Conservation (phyloP, 2,797 vertebrate genomes). For the Chiloscyllium punctatum region DNA sequence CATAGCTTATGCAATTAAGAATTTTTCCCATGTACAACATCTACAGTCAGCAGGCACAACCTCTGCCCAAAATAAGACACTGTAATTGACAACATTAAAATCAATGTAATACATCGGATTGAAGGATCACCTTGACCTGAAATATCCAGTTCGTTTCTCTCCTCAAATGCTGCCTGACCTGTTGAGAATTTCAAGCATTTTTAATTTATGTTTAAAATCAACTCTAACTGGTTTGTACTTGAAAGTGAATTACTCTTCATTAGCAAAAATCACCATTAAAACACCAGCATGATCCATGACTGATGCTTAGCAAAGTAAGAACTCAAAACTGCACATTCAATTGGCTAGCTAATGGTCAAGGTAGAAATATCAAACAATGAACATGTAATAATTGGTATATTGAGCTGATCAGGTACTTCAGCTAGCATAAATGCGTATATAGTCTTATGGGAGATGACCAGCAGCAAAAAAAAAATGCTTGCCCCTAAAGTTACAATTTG, state of each 20-base stretch:
- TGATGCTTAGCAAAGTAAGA: neutral
- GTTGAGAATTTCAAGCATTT: too few species aligned
- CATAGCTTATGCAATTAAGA: neutral
- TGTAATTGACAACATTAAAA: neutral
- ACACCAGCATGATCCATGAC: neutral
- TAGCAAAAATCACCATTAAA: neutral
- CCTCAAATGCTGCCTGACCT: too few species aligned
- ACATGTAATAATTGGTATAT: neutral
- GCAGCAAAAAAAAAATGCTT: neutral
- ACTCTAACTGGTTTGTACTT: neutral
- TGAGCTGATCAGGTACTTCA: neutral
- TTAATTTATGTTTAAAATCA: neutral
- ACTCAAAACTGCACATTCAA: neutral
- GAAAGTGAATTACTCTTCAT: neutral
- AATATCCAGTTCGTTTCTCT: too few species aligned
- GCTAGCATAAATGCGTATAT: neutral
- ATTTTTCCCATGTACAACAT: neutral
- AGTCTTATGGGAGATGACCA: neutral
- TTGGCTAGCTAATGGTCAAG: neutral
- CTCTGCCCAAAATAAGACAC: neutral
- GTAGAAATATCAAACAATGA: neutral
- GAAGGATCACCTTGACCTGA: too few species aligned
- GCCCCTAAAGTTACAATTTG: neutral
- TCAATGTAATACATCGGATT: neutral
- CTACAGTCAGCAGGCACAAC: neutral